Base-by-base conservation (phyloP, 2,113 vertebrate species). In the Microcebus murinus region DNA sequence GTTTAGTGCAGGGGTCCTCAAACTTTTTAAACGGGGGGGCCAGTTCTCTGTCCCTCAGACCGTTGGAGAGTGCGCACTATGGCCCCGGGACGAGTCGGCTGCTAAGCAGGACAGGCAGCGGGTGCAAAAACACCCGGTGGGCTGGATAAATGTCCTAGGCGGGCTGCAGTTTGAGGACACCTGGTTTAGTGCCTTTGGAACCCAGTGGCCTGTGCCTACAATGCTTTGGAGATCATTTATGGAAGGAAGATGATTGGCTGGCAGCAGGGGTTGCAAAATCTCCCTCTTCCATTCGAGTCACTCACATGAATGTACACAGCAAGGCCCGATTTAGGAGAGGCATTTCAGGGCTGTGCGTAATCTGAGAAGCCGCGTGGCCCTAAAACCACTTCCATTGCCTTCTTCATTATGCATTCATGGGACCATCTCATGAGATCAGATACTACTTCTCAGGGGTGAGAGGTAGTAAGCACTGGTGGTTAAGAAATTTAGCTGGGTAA, bases 391-490 rank as follows among this genome's bases (percentile, higher is more conserved):
- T 52, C 18, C 42, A 57, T n/a, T 14, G 31, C 23, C 65, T 45
- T 77, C 34, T 87, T 73, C 48, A 13, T 76, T 83, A 21, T 48
- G 34, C 27, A 34, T 15, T 73, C 45, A 13, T n/a, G 74, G 83
- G 34, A 36, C 55, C 18, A 45, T 50, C 36, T 61, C 45, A 36
- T 83, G 48, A 61, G 48, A 45, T 29, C 71, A 48, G 55, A 14
- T 10, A 4, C 63, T 67, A 9, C 63, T 67, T 6, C 20, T 34
- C 21, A 1, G 0, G 21, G 59, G 25, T 2, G 3, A 55, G 52
- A 55, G 6, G 80, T n/a, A 11, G 25, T 36, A 39, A 65, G 34
- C 52, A n/a, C 6, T 50, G 36, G 55, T 1, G 45, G 52, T 36
- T 36, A 25, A 59, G 27, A 25, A 23, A 21, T 39, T 6, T 4